These are phyloP conservation scores for Phyllostomus discolor DNA, from an alignment of 2,113 vertebrate genomes.

Conservation along the genomic window DNA sequence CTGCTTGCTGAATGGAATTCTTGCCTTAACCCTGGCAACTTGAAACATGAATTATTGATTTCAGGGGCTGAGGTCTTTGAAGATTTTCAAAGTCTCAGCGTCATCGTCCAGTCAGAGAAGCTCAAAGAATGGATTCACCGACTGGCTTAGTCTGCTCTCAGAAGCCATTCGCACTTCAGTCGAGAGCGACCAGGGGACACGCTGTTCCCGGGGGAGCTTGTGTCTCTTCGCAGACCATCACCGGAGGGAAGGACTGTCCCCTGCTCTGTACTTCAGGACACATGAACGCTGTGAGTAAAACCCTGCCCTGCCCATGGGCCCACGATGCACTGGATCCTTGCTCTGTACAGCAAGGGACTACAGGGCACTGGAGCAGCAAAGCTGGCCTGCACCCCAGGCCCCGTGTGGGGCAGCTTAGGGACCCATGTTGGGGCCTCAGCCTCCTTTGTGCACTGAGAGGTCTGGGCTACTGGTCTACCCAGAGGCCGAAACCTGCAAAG, in stretches of 20 bases:
- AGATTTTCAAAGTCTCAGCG: slow-evolving; percentile 68
- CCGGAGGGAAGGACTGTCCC: neutral
- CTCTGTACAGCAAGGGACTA: neutral
- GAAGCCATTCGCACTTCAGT: slow-evolving; percentile 67
- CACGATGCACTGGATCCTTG: neutral
- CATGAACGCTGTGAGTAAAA: neutral
- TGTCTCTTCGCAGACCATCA: neutral
- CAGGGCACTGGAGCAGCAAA: neutral
- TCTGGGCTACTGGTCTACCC: neutral
- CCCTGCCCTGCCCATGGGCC: neutral
- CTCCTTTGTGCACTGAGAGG: neutral
- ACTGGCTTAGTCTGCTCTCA: slow-evolving; percentile 30
- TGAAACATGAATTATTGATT: slow-evolving; percentile 49
- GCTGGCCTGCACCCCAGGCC: too few relatives aligned
- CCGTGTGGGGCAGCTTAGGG: too few relatives aligned
- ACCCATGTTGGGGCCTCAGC: neutral
- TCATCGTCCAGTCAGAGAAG: slow-evolving; percentile 38
- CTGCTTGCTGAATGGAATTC: neutral
- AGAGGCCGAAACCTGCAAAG: neutral
- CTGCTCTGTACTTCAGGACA: neutral
- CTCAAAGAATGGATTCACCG: slow-evolving; percentile 60
- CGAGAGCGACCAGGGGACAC: neutral
- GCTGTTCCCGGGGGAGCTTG: neutral
- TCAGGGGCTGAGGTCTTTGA: slow-evolving; percentile 59
- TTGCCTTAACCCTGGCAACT: slow-evolving; percentile 22